Evolutionary conservation across 2,113 vertebrate genomes (phyloP), one percentile per base, ranked within the genome.

Genomic region (Mustelus asterias): DNA sequence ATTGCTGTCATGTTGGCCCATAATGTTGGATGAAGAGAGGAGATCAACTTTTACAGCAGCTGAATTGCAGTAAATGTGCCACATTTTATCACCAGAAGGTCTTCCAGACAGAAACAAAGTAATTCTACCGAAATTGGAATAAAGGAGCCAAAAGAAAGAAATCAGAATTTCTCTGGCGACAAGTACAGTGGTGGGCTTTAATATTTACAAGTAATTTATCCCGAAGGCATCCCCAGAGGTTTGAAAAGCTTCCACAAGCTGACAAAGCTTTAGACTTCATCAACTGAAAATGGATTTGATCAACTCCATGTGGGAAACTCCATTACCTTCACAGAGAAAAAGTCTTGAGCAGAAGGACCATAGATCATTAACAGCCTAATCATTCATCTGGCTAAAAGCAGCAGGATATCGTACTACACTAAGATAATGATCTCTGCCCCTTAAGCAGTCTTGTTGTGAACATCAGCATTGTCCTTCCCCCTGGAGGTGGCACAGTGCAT

Each of bases 1-100:
- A 70, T 48, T 94, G 93, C 65, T 94, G 93, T 94, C 65, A 94
- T 70, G n/a, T 94, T 94, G 92, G 44, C 93, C 67, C 67, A 70
- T 94, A 70, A 94, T 44, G 37, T 94, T 94, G 63, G 65, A 37
- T 69, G 65, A n/a, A 69, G 37, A 94, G 33, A 70, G 65, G n/a
- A 44, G 92, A 94, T 69, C 92, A 65, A 41, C 37, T 69, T 65
- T 69, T 37, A 67, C 67, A 44, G 65, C 65, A 69, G 65, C 93
- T 94, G 37, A 44, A 70, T 41, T 44, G 22, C 37, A 70, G 44
- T 94, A 94, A 70, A 94, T 69, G 37, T 94, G 93, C 22, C 93
- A 94, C 67, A 41, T 94, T 44, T 69, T 67, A 94, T 69, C 63
- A 69, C 3, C 18, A 11, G 13, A 37, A 37, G 9, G n/a, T 10